Base-by-base conservation (phyloP, 1,140 invertebrate genomes). In the Drosophila micromelanica region DNA sequence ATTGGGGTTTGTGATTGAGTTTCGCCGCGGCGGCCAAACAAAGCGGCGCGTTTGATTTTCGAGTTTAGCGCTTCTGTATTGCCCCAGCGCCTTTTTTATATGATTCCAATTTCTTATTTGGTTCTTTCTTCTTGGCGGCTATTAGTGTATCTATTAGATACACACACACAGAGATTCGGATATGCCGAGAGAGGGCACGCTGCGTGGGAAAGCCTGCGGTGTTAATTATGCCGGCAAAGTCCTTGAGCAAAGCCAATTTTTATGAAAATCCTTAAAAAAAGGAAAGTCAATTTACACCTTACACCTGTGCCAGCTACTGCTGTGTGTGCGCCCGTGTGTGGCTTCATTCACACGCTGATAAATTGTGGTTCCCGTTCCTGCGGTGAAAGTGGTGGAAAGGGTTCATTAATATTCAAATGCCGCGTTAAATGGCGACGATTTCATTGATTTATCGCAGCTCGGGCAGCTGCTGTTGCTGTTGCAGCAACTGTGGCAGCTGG, bases 341-440 rank as follows among this genome's bases (percentile, higher is more conserved):
- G 84, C 52, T 89, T 77, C 84, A 89, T 89, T 89, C 84, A 89
- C 84, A 89, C 84, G 84, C 76, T 89, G 84, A 87, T 87, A 89
- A 74, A 73, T 70, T 73, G 64, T 40, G 12, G 30, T 5, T n/a
- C 27, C 45, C 9, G 54, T 45, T 49, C 62, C 52, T 73, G 74
- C 32, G 73, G 76, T 71, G 84, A 89, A 89, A 87, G 82, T 79
- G 76, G 56, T 3, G 46, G 57, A 45, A 87, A 87, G 72, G 84
- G 76, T 68, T 89, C 84, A 89, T 89, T 89, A 89, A 89, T 89
- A 89, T 89, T 77, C 77, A 85, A 85, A 27, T 27, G 27, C 27
- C 27, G 27, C 27, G 27, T 5, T 6, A 27, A 27, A 68, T 68
- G 37, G 15, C 60, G 52, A 75, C 60, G 75, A 87, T 89, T 78